Evolutionary conservation across 92 coral and sea anemone genomes (phyloP), one percentile per base, ranked within the genome.

Genomic region (Zoanthus sansibaricus): DNA sequence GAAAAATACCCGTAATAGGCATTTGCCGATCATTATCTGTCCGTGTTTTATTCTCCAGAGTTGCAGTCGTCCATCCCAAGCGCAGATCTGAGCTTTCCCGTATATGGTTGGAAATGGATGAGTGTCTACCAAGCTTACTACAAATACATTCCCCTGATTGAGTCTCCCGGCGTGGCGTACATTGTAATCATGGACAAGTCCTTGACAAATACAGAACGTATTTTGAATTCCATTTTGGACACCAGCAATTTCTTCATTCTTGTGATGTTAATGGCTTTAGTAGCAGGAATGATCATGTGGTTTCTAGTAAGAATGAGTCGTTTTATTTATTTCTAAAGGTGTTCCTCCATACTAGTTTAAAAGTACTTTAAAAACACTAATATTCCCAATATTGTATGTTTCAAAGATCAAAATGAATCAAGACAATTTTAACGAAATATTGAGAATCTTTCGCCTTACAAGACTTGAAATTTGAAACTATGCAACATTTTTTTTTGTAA

Each of bases 71-170:
- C 56, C 32, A 64, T 64, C 14, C 45, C 31, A 17, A 52, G 47
- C 10, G 67, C 75, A 5, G 91, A 91, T 66, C 88, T 91, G 44
- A 93, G 98, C 67, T 95, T 95, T 78, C 96, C 98, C 1, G 91
- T 95, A 45, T 93, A 93, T 79, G 98, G 98, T 5, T 95, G 91
- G 91, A 87, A 91, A 73, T 93, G 95, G 89, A 95, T 93, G 75
- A 86, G 87, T 15, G 61, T 61, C 14, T 95, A 93, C 71, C 58
- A 87, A 51, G 90, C 79, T 12, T 52, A 71, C 18, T 90, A 93
- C 55, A 83, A 91, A 30, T 93, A 87, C 69, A 93, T 93, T 13
- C 95, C 95, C 10, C 80, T 93, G 42, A 86, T 95, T 6, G 94
- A 95, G 56, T 89, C 93, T 4, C 94, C 94, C 13, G 98, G 98